Conservation (phyloP, 2,113 vertebrate species). For the Seriola aureovittata region DNA sequence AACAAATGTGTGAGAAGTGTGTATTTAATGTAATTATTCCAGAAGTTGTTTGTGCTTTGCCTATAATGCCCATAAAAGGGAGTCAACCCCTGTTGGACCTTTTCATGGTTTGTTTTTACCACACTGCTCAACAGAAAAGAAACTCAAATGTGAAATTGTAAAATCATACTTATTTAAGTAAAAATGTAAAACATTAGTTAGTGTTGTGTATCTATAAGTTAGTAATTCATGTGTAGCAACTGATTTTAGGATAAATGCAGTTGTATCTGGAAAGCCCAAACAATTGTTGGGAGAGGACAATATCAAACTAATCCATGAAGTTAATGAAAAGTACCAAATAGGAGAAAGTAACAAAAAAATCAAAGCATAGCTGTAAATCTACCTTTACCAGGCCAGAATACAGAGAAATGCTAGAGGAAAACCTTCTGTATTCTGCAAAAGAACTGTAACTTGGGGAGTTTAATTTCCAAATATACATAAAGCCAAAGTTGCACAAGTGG, state of each 20-base stretch:
- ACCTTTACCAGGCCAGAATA: neutral
- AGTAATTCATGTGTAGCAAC: neutral
- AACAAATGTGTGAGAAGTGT: slow-evolving; percentile 21
- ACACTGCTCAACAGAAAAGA: neutral
- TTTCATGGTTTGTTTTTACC: neutral
- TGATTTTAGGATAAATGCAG: neutral
- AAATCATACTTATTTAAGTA: neutral
- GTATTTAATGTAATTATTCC: slow-evolving; percentile 34
- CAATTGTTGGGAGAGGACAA: neutral
- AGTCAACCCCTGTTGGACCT: neutral
- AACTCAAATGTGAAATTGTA: neutral
- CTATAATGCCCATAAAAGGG: slow-evolving; percentile 7
- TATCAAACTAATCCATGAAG: neutral
- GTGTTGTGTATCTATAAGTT: neutral
- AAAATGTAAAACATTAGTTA: neutral
- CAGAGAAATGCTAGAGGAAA: neutral
- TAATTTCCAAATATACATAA: too few relatives aligned
- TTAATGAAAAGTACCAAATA: neutral
- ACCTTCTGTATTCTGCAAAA: neutral
- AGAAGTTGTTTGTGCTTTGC: neutral
- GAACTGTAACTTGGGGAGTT: neutral
- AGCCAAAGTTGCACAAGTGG: too few relatives aligned
- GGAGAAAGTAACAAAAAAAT: neutral
- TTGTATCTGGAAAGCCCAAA: neutral
- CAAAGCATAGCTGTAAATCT: neutral